These are phyloP conservation scores for Tetragonula clypearis DNA, from an alignment of 1,140 invertebrate species.

Conservation along the genomic window DNA sequence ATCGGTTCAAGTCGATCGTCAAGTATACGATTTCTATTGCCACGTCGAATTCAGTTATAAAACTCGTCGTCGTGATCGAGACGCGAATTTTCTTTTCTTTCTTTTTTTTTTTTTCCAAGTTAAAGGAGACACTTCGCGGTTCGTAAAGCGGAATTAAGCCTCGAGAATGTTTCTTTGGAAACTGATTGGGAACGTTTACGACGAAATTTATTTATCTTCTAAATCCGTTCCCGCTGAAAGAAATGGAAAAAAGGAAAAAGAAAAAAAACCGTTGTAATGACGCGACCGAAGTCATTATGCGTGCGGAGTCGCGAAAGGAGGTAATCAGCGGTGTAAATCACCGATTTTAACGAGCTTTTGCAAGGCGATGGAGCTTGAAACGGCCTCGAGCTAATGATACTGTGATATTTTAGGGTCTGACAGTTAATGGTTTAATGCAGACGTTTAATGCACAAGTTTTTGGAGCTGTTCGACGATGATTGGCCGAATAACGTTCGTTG, in stretches of 20 bases:
- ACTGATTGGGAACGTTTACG: slow-evolving; percentile 11
- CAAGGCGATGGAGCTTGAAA: neutral
- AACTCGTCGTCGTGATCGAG: neutral
- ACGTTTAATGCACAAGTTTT: neutral
- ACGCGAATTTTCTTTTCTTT: neutral
- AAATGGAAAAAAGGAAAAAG: neutral
- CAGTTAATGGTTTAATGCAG: slow-evolving; percentile 1
- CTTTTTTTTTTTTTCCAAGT: neutral
- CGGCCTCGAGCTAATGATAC: slow-evolving; percentile 3
- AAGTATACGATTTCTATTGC: neutral
- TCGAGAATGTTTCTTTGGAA: too few relatives aligned
- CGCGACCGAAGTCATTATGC: slow-evolving; percentile 1
- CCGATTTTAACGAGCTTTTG: slow-evolving; percentile 28
- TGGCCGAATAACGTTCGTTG: neutral
- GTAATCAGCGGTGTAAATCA: slow-evolving; percentile 16
- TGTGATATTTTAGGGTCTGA: slow-evolving; percentile 5
- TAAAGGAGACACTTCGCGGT: neutral
- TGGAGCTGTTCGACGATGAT: neutral
- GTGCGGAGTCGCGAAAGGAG: neutral
- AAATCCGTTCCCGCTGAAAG: neutral
- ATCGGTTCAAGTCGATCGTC: neutral
- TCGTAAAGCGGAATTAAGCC: neutral
- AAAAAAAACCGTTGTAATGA: neutral
- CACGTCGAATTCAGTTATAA: neutral
- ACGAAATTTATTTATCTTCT: neutral